A percentile compares a stretch with the other conserved stretches of the same genome.
These are phyloP conservation scores for Poecilia picta DNA, from an alignment of 2,797 vertebrate species.

Conservation along the genomic window DNA sequence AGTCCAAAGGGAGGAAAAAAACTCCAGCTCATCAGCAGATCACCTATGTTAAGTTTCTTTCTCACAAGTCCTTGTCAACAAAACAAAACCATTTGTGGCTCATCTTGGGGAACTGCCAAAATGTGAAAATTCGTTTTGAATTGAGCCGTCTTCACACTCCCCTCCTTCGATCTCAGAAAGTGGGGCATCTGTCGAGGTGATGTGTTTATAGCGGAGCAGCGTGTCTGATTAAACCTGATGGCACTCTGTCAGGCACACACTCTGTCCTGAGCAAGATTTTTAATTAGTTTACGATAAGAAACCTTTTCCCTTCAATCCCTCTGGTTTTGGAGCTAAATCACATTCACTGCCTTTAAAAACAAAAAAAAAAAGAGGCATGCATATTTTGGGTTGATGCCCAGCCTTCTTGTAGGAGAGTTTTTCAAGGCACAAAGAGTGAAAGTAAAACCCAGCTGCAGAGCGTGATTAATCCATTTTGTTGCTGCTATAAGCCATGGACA, in stretches of 20 bases:
- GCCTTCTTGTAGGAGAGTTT: constrained; percentile 30
- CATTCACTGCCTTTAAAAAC: constrained; percentile 34
- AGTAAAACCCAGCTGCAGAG: constrained; percentile 28
- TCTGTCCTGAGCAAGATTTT: constrained; percentile 62
- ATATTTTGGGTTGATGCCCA: constrained; percentile 32
- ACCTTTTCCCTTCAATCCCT: constrained; percentile 52
- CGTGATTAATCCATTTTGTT: constrained; percentile 48
- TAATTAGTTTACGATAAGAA: constrained; percentile 72
- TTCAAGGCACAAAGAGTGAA: constrained; percentile 23
- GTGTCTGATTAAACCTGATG: constrained; percentile 68
- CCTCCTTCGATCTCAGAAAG: constrained; percentile 29
- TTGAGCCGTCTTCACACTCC: not conserved
- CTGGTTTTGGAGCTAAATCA: constrained; percentile 47
- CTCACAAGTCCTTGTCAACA: constrained; percentile 10
- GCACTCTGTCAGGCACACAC: constrained; percentile 58
- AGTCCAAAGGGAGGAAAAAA: not conserved
- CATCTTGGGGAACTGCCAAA: constrained; percentile 23
- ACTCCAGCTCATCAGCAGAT: not conserved
- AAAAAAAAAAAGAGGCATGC: constrained; percentile 26
- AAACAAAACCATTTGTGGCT: constrained; percentile 8
- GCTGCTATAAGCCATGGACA: constrained; percentile 38
- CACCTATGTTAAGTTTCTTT: constrained; percentile 9
- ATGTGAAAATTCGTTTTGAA: constrained; percentile 10
- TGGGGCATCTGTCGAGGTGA: constrained; percentile 69
- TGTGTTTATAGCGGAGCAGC: constrained; percentile 59